Conservation (phyloP, 2,113 vertebrate species). For the Agelaius phoeniceus region DNA sequence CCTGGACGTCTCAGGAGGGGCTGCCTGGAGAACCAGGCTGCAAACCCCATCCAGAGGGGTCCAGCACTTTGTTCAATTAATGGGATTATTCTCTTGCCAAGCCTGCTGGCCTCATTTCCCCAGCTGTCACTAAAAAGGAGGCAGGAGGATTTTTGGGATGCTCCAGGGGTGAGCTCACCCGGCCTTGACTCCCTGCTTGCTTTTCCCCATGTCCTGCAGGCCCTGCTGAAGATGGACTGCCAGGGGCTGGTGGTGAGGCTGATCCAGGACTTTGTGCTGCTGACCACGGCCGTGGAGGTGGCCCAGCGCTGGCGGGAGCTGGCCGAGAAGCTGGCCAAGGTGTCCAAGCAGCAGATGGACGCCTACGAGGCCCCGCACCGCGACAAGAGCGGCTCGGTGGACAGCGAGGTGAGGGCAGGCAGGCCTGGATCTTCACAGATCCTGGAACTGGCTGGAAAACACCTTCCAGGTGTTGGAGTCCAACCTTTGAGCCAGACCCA, state of each 20-base stretch:
- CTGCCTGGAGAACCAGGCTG: neutral
- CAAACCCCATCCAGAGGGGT: neutral
- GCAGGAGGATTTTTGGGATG: neutral
- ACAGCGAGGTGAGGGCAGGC: slow-evolving; percentile 84
- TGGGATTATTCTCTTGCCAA: neutral
- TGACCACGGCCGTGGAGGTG: slow-evolving; percentile 95
- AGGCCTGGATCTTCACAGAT: no score
- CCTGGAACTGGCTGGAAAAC: no score
- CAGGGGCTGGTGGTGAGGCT: slow-evolving; percentile 93
- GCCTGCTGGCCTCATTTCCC: neutral
- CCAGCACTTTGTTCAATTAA: neutral
- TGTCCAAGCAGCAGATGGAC: slow-evolving; percentile 94
- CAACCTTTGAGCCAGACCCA: no score
- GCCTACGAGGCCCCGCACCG: slow-evolving; percentile 94
- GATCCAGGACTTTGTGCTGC: slow-evolving; percentile 94
- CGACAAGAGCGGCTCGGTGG: slow-evolving; percentile 86
- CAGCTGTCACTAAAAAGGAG: neutral
- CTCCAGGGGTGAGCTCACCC: neutral
- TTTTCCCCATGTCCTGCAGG: slow-evolving; percentile 66
- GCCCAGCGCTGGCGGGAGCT: slow-evolving; percentile 94
- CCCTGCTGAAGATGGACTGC: slow-evolving; percentile 95
- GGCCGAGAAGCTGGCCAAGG: slow-evolving; percentile 89
- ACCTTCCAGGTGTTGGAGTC: no score
- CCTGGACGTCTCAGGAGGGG: neutral
- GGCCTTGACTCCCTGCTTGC: neutral